Evolutionary conservation across 2,888 invertebrate genomes (phyloP).

Genomic region (Camptogramma bilineatum): DNA sequence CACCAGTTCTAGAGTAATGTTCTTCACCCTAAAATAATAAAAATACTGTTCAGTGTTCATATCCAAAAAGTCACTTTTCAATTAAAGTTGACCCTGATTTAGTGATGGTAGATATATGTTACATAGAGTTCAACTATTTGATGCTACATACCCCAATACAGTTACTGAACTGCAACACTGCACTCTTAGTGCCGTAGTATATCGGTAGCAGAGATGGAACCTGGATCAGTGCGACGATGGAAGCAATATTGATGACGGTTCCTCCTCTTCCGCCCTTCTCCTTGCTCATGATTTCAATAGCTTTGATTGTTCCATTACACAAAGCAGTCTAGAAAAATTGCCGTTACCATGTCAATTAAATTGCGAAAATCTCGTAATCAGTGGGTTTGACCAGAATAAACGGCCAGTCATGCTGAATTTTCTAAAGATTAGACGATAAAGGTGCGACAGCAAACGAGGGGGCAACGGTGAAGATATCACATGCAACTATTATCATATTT

Average conservation of each 20-base stretch:
- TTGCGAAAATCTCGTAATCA: background rate
- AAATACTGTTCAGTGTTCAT: background rate
- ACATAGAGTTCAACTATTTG: too few relatives aligned
- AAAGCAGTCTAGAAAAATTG: constrained; percentile 50
- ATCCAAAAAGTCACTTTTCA: too few relatives aligned
- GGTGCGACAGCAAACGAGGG: too few relatives aligned
- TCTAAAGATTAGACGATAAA: too few relatives aligned
- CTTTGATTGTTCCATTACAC: constrained; percentile 52
- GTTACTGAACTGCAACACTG: constrained; percentile 58
- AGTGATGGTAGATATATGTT: too few relatives aligned
- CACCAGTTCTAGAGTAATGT: constrained; percentile 52
- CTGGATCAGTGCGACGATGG: constrained; percentile 50
- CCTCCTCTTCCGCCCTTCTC: constrained; percentile 58
- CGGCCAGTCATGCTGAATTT: too few relatives aligned
- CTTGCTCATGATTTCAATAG: constrained; percentile 55
- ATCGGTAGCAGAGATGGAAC: constrained; percentile 43
- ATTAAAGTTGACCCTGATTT: too few relatives aligned
- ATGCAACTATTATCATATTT: too few relatives aligned
- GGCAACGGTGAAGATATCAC: too few relatives aligned
- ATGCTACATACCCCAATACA: constrained; percentile 56
- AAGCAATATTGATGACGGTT: constrained; percentile 57
- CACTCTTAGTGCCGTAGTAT: constrained; percentile 55
- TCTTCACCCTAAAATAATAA: constrained; percentile 46
- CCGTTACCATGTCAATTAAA: background rate
- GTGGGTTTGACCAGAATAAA: too few relatives aligned